Base-by-base conservation (phyloP, 2,113 vertebrate species). In the Hoplias malabaricus region DNA sequence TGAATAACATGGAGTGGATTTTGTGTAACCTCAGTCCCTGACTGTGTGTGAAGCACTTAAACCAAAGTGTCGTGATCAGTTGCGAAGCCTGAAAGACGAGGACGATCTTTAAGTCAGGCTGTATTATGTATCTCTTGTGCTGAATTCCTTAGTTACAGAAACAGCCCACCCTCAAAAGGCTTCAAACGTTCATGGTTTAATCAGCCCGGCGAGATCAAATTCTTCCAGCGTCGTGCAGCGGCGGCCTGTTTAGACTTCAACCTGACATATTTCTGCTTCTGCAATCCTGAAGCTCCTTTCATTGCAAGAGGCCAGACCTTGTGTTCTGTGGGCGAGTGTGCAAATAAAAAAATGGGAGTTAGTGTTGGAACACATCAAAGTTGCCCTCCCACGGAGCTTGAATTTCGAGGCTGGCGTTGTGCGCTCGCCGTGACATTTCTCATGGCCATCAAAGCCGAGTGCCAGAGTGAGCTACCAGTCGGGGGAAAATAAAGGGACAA, bases 391-490 rank as follows among this genome's bases (percentile, higher is more conserved):
- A 65, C 21, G 62, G 46, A 50, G 13, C 53, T 21, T 57, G 61
- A 62, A 73, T 70, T 80, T 48, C 75, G 21, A 50, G 50, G 57
- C 66, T 74, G 69, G 69, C 38, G 57, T 40, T 25, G 23, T 25
- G 56, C 11, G 8, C 2, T 36, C 50, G 56, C 50, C 67, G 53
- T 80, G 75, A 75, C 78, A 80, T 74, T 78, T 78, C 71, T 83
- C 65, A 66, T 53, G 46, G 71, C 46, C 74, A 74, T 80, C 74
- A 80, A 74, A 57, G 33, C 33, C 40, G 54, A 74, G 56, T 23
- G 13, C 34, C 21, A 36, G 63, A 57, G 59, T 74, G 74, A 36
- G 43, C 38, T 69, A 57, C 63, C 27, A 78, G 82, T 77, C 38
- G 8, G 40, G n/a, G 57, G 53, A 66, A 77, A 83, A 69, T 40